Evolutionary conservation across 2,797 vertebrate species (phyloP), one percentile per base, ranked within the genome.

Genomic region (Acrossocheilus fasciatus): DNA sequence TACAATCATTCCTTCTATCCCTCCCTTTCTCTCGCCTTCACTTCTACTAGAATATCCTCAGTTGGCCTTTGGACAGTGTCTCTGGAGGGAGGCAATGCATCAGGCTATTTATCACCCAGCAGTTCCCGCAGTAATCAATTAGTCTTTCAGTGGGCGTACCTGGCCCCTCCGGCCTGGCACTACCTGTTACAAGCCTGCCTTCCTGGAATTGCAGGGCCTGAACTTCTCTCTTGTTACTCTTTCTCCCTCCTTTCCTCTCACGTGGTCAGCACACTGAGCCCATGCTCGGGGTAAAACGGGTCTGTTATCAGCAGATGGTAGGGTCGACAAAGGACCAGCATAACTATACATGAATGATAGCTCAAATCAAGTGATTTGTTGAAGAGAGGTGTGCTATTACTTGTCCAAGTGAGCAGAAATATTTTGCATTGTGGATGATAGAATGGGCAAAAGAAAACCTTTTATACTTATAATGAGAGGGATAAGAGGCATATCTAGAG

Each of bases 41-140:
- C 34, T 36, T 69, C 90, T 89, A 91, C 81, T 88, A 89, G 87
- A 91, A 87, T 91, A 90, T 90, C 88, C 90, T 91, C 87, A 85
- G 78, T 81, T 69, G 90, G 89, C 90, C 86, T 88, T 82, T 87
- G 85, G 86, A 81, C 83, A 54, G 68, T 86, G 86, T 86, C 87
- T 90, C 88, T 77, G 86, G 77, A 90, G 89, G 79, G 86, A 89
- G 88, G 88, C 89, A 85, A 90, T 89, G 86, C 88, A 89, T 91
- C 88, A 90, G 88, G 88, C 89, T 88, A 90, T 92, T 91, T 91
- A 91, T 91, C 91, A 91, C 90, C 89, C 87, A 77, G 84, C 88
- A 87, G 84, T 89, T 91, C 88, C 91, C 86, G 91, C 92, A 91
- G 91, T 92, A 92, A 92, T 92, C 92, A 92, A 92, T 92, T 91